Conservation (phyloP, 2,888 invertebrate species). For the Catocala fraxini region DNA sequence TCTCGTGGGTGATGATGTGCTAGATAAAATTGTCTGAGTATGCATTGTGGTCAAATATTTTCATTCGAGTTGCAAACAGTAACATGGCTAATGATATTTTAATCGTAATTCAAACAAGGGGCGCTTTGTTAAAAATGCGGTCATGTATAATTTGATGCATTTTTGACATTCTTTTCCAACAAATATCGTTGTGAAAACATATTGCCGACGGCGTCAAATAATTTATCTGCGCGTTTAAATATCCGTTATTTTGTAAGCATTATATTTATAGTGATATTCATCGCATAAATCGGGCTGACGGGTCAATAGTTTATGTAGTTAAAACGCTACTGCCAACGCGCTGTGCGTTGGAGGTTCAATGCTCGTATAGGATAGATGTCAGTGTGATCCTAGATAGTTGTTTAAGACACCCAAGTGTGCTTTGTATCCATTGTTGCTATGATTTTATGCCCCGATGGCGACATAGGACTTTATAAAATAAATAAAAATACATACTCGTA, state of each 20-base stretch:
- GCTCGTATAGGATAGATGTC: too few species aligned
- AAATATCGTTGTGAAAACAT: conserved; percentile 6
- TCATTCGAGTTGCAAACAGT: conserved; percentile 8
- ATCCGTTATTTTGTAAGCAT: conserved; percentile 12
- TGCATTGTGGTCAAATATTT: conserved; percentile 13
- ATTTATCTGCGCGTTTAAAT: conserved; percentile 5
- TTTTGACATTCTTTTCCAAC: conserved; percentile 6
- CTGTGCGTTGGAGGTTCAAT: too few species aligned
- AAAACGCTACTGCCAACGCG: too few species aligned
- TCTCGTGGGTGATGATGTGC: conserved; percentile 5
- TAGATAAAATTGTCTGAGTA: conserved; percentile 12
- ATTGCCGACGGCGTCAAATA: conserved; percentile 10
- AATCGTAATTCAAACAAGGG: conserved; percentile 5
- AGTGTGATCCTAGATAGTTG: too few species aligned
- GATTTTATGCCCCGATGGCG: too few species aligned
- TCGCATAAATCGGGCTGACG: too few species aligned
- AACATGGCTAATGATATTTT: conserved; percentile 11
- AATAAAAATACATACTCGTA: too few species aligned
- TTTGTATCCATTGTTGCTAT: too few species aligned
- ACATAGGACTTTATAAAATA: too few species aligned
- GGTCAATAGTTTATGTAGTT: too few species aligned
- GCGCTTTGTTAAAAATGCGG: background rate
- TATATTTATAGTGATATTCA: background rate
- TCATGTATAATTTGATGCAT: conserved; percentile 1
- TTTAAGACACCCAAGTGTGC: too few species aligned